Evolutionary conservation across 1,140 invertebrate genomes (phyloP), one percentile per base, ranked within the genome.

Genomic region (Ladona fulva): DNA sequence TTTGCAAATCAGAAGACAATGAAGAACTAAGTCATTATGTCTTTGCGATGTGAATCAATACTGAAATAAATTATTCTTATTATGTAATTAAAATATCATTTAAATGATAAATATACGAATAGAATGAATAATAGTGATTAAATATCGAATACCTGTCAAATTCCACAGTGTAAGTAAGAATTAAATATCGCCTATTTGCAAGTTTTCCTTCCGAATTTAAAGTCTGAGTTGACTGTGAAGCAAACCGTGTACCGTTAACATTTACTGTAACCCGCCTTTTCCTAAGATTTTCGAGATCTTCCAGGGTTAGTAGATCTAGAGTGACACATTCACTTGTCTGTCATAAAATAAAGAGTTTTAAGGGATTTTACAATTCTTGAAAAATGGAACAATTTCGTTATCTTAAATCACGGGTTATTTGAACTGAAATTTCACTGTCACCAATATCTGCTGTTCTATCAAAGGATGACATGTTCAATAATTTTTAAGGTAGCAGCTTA

Each of bases 131-230:
- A n/a, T n/a, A n/a, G n/a, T n/a, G n/a, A n/a, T n/a, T n/a, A 52
- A 52, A 10, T 52, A 52, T 11, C 44, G 19, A 52, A 81, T 82
- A 86, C 85, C 82, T 81, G 81, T 86, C 85, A 81, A 86, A 86
- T 80, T 86, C 84, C 24, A 85, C 85, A 8, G 83, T 83, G 79
- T 86, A 86, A 5, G 84, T 85, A 74, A 86, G 79, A 80, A 87
- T 86, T 10, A 87, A 80, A 80, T 86, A 86, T 79, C 83, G 81
- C 25, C 81, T 80, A 80, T 84, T 85, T 22, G 78, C 83, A 1
- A 75, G 77, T 66, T 81, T 80, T 5, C 79, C 42, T 74, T 77
- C 73, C 19, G 80, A 76, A 59, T 14, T 75, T 59, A 42, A 75
- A 29, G 80, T 22, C 22, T 25, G 12, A 66, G 19, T 25, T 14